Evolutionary conservation across 2,113 vertebrate genomes (phyloP).

Genomic region (Rhadina sibilatrix): DNA sequence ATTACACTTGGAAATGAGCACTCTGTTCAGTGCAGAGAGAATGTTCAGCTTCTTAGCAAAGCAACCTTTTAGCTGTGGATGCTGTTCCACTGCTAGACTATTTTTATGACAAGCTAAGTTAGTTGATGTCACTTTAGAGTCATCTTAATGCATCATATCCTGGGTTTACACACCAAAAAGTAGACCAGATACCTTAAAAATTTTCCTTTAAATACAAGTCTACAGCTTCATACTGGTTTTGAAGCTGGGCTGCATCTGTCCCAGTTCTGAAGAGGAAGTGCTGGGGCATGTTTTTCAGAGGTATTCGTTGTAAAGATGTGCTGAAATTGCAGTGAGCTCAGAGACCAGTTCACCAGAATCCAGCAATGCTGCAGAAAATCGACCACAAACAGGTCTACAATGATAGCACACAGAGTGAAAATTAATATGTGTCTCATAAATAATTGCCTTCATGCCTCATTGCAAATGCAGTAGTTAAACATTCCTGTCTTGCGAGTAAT

Average conservation of each 20-base stretch:
- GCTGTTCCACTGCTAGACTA: background rate
- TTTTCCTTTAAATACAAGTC: background rate
- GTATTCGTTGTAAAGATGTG: fast-evolving
- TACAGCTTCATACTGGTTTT: background rate
- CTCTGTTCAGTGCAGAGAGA: background rate
- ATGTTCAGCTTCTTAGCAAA: background rate
- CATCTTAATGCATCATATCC: background rate
- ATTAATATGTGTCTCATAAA: constrained; percentile 26
- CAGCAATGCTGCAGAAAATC: constrained; percentile 2
- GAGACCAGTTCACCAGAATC: background rate
- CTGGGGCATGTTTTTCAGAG: background rate
- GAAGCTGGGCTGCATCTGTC: background rate
- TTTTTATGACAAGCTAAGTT: background rate
- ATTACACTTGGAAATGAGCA: background rate
- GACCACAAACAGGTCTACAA: constrained; percentile 24
- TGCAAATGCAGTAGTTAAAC: constrained; percentile 53
- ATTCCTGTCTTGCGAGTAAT: constrained; percentile 44
- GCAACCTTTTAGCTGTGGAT: background rate
- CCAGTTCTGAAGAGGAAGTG: background rate
- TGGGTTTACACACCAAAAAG: background rate
- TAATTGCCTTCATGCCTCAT: constrained; percentile 40
- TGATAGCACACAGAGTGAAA: constrained; percentile 42
- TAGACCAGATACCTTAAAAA: background rate
- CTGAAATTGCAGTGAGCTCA: background rate
- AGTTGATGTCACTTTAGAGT: background rate